These are phyloP conservation scores for Brachyptera risi DNA, from an alignment of 2,888 invertebrate species.

Conservation along the genomic window DNA sequence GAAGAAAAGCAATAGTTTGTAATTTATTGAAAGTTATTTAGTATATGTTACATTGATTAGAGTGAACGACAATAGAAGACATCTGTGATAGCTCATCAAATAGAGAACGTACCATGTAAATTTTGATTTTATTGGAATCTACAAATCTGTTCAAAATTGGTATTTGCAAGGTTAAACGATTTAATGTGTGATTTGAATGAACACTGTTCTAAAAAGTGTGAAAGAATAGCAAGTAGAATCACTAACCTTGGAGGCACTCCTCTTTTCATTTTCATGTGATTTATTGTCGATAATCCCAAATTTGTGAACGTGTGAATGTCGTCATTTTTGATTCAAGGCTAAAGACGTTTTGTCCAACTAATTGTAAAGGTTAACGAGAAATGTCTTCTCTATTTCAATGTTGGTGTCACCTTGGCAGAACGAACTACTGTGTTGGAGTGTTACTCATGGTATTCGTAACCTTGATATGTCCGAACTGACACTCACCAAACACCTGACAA, in stretches of 20 bases:
- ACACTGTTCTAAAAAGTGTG: not conserved
- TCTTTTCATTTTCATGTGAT: not conserved
- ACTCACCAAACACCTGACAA: too few relatives aligned
- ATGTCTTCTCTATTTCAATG: not conserved
- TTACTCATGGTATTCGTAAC: not conserved
- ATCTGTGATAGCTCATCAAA: too few relatives aligned
- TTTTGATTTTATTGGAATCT: too few relatives aligned
- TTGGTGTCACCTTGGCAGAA: not conserved
- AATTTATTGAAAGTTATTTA: too few relatives aligned
- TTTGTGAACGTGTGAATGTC: not conserved
- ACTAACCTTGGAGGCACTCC: not conserved
- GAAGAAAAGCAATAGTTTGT: too few relatives aligned
- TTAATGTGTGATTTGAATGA: too few relatives aligned
- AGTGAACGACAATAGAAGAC: too few relatives aligned
- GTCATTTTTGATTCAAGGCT: not conserved
- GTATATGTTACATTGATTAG: too few relatives aligned
- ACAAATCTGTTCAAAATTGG: too few relatives aligned
- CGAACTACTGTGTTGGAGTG: not conserved
- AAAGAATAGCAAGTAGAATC: not conserved
- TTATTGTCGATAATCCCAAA: not conserved
- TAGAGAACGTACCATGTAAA: too few relatives aligned
- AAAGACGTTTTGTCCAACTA: not conserved
- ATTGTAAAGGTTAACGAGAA: not conserved
- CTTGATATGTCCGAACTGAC: constrained; percentile 9
- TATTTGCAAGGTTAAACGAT: too few relatives aligned